phyloP scores from a whole-genome alignment of 2,797 vertebrate species.

The Petrocephalus schoutedeni region DNA sequence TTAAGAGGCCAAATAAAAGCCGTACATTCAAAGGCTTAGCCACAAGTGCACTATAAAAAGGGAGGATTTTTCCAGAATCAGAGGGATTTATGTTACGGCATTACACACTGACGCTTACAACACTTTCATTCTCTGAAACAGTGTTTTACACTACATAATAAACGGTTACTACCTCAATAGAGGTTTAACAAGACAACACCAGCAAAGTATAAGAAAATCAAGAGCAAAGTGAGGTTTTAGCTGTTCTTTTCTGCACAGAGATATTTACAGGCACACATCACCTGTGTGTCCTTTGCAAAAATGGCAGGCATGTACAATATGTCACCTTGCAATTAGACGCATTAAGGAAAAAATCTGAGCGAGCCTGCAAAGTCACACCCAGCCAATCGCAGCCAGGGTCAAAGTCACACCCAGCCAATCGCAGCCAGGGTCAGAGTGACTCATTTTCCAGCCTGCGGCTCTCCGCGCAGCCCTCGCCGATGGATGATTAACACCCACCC shows the following conservation, averaged over 20 bases:
- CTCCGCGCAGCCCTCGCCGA: background rate
- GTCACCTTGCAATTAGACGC: slow-evolving; percentile 3
- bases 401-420: background rate
- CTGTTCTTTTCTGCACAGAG: background rate
- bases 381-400: background rate
- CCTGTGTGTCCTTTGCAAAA: background rate
- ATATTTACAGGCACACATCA: background rate
- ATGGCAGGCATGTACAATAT: background rate
- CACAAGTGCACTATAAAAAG: background rate
- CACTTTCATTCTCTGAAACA: background rate
- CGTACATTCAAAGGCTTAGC: background rate
- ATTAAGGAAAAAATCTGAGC: background rate
- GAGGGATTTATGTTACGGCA: background rate
- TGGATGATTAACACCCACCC: background rate
- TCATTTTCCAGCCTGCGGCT: background rate
- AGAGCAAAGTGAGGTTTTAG: background rate
- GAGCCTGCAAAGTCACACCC: background rate
- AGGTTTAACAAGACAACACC: background rate
- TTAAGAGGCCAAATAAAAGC: background rate
- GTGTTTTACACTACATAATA: background rate
- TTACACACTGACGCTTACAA: background rate
- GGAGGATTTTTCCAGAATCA: background rate
- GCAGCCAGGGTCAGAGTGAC: background rate
- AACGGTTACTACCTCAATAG: background rate
- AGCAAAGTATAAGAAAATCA: background rate